phyloP scores from a whole-genome alignment of 2,113 vertebrate species.

The Gasterosteus nipponicus region DNA sequence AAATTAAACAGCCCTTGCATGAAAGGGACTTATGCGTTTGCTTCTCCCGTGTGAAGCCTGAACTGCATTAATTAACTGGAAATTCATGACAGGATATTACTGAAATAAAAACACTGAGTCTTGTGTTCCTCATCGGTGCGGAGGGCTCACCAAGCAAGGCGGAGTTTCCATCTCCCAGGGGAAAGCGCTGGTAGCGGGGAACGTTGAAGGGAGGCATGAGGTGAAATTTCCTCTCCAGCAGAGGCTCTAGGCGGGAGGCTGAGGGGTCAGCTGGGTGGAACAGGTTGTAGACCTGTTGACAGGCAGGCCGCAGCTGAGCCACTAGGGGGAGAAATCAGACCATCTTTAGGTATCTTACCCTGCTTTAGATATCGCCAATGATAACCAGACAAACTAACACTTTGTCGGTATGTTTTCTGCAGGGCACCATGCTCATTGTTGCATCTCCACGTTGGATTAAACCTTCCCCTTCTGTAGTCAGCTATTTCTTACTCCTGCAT shows the following conservation, averaged over 20 bases:
- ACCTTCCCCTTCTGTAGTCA: neutral
- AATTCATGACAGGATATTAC: constrained; percentile 2
- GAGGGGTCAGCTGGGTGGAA: constrained; percentile 94
- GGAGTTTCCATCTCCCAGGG: constrained; percentile 90
- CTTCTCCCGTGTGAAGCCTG: constrained; percentile 27
- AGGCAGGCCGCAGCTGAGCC: constrained; percentile 83
- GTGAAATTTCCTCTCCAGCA: constrained; percentile 90
- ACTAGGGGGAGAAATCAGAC: constrained; percentile 79
- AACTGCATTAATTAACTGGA: neutral
- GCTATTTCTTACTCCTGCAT: neutral
- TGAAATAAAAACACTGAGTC: neutral
- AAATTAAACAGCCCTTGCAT: constrained; percentile 13
- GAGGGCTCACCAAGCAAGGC: constrained; percentile 86
- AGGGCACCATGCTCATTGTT: neutral
- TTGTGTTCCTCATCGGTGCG: neutral
- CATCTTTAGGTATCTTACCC: neutral
- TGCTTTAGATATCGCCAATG: neutral
- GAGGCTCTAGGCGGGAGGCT: constrained; percentile 92
- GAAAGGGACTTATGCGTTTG: constrained; percentile 20
- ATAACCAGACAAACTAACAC: neutral
- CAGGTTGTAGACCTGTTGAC: constrained; percentile 94
- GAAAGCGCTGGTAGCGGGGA: constrained; percentile 93
- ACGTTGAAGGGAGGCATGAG: constrained; percentile 89
- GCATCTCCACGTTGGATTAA: neutral
- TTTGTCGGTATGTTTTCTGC: neutral